phyloP scores from a whole-genome alignment of 2,888 invertebrate genomes.

The Aphodius granarius region DNA sequence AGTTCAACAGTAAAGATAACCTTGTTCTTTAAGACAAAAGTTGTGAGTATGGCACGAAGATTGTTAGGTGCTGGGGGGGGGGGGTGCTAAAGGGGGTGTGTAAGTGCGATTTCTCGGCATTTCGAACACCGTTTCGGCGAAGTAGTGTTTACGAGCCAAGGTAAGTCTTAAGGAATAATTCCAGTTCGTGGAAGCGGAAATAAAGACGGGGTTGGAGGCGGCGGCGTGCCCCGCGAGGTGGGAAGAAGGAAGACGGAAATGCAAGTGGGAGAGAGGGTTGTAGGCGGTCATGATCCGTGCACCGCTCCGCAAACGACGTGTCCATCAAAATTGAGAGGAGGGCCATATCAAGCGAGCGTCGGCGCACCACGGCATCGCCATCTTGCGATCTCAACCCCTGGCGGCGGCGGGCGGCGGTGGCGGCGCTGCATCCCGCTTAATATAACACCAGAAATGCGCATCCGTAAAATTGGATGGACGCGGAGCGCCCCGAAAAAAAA shows the following conservation, averaged over 20 bases:
- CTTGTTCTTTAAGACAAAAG: not conserved
- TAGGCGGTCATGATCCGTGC: slow-evolving; percentile 48
- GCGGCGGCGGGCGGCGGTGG: slow-evolving; percentile 39
- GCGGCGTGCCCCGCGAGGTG: slow-evolving; percentile 36
- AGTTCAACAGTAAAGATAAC: not conserved
- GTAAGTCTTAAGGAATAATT: slow-evolving; percentile 27
- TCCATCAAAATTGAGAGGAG: slow-evolving; percentile 57
- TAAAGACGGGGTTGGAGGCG: slow-evolving; percentile 51
- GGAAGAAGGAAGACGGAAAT: not conserved
- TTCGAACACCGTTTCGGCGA: slow-evolving; percentile 17
- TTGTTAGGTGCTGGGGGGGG: not conserved
- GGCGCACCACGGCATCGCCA: slow-evolving; percentile 47
- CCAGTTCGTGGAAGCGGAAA: slow-evolving; percentile 39
- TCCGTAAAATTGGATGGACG: slow-evolving; percentile 44
- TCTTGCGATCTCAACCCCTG: slow-evolving; percentile 26
- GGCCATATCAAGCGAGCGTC: slow-evolving; percentile 48
- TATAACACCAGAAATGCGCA: slow-evolving; percentile 47
- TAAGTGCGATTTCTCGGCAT: slow-evolving; percentile 9
- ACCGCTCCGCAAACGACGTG: slow-evolving; percentile 38
- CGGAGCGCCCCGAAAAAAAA: slow-evolving; percentile 20
- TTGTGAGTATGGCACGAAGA: not conserved
- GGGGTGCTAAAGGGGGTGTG: slow-evolving; percentile 6
- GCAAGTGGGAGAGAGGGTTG: slow-evolving; percentile 16
- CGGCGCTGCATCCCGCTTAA: slow-evolving; percentile 43
- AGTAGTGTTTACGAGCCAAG: slow-evolving; percentile 23